phyloP scores from a whole-genome alignment of 2,888 invertebrate species.

The Athalia cordata region DNA sequence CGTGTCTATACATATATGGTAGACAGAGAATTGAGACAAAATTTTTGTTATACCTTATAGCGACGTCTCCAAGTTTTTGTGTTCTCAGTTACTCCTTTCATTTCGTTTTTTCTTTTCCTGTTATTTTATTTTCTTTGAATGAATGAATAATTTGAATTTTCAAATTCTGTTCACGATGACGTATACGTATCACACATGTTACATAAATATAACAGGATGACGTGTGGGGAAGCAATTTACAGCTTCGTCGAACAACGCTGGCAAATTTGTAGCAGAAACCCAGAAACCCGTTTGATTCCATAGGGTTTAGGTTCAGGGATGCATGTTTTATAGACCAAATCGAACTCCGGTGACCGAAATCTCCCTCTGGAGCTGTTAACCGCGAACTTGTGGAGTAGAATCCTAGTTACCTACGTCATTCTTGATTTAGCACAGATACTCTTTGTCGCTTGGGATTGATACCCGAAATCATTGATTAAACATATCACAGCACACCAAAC shows the following conservation, averaged over 20 bases:
- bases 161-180: too few relatives aligned
- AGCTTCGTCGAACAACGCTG: not conserved
- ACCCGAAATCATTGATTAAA: slow-evolving; percentile 11
- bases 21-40: not conserved
- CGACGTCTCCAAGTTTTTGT: too few relatives aligned
- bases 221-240: not conserved
- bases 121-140: too few relatives aligned
- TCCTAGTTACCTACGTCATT: slow-evolving; percentile 29
- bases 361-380: slow-evolving; percentile 35
- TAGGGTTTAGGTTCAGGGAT: slow-evolving; percentile 23
- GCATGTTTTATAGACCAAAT: slow-evolving; percentile 39
- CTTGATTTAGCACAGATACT: slow-evolving; percentile 18
- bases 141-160: too few relatives aligned
- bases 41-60: too few relatives aligned
- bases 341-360: slow-evolving; percentile 34
- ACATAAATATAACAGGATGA: too few relatives aligned
- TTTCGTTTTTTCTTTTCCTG: too few relatives aligned
- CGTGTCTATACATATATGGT: not conserved
- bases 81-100: too few relatives aligned
- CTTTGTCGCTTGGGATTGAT: slow-evolving; percentile 13
- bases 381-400: slow-evolving; percentile 19
- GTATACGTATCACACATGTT: too few relatives aligned
- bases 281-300: slow-evolving; percentile 23
- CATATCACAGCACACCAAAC: not conserved
- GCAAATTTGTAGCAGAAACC: not conserved